Base-by-base conservation (phyloP, 1,140 invertebrate species). In the Yoshiicerus persimilis region DNA sequence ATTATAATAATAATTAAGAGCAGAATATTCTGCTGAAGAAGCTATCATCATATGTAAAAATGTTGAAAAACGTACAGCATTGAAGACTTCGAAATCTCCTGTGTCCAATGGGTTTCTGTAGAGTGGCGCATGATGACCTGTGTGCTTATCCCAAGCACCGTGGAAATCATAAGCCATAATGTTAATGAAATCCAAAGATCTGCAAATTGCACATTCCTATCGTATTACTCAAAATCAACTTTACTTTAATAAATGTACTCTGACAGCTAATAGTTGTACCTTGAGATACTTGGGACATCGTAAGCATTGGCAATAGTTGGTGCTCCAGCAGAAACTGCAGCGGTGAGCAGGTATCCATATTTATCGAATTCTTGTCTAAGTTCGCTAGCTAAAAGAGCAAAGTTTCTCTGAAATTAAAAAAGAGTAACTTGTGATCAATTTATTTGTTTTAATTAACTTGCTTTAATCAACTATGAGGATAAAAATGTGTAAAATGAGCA, bases 81-180 rank as follows among this genome's bases (percentile, higher is more conserved):
- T 84, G 27, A 84, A 84, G 32, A 84, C 83, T 84, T 41, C 83
- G 27, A 84, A 84, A 47, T 84, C 83, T 62, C 83, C 83, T 30
- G 83, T 84, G 9, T 84, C 83, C 38, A 84, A 38, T 16, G 83
- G 83, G 16, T 84, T 84, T 84, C 38, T 47, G 39, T 84, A 84
- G 16, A 84, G 91, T 0, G 95, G 94, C 1, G 95, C 93, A 90
- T 95, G 95, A 38, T 95, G 93, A 16, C 94, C 95, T 11, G 94
- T 0, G 77, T 93, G 93, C 0, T 88, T 84, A 13, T 87, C 83
- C 88, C 87, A 89, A 13, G 88, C 90, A 30, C 90, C 90, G 56
- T 89, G 88, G 62, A 89, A 89, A 86, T 90, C 88, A 23, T 90
- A 90, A 34, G 87, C 85, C 90, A 91, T 91, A 25, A 91, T 84